Evolutionary conservation across 2,797 vertebrate species (phyloP).

Genomic region (Chaetophractus vellerosus): DNA sequence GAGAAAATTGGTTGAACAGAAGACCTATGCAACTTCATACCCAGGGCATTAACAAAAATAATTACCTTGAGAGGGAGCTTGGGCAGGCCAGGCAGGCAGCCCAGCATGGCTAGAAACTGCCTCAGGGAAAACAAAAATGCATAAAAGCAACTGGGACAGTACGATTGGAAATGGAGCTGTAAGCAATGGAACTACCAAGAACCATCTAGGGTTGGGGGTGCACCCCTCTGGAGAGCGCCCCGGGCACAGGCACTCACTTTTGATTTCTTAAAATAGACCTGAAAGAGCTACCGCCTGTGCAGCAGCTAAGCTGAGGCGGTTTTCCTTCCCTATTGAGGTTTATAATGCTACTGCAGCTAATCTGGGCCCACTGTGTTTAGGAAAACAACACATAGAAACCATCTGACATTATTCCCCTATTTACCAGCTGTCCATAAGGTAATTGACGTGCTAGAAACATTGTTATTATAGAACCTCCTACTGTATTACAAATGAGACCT

Average conservation of each 20-base stretch:
- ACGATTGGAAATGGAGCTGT: background rate
- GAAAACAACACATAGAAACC: background rate
- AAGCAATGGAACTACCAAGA: background rate
- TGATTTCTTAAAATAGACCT: slow-evolving; percentile 19
- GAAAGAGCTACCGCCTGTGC: background rate
- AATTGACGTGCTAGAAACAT: background rate
- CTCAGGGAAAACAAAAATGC: background rate
- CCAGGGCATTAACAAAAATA: slow-evolving; percentile 41
- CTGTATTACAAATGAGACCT: slow-evolving; percentile 9
- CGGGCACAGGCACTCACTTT: background rate
- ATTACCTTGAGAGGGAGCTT: background rate
- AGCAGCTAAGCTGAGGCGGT: background rate
- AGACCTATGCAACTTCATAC: background rate
- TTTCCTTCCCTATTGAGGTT: background rate
- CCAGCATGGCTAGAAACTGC: background rate
- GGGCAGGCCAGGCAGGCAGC: background rate
- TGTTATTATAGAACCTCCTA: background rate
- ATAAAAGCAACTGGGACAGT: background rate
- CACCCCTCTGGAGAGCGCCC: background rate
- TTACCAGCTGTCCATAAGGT: background rate
- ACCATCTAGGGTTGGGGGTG: background rate
- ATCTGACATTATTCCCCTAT: background rate
- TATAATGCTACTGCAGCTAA: slow-evolving; percentile 7
- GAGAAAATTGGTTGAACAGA: slow-evolving; percentile 5
- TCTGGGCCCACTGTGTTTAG: background rate